Conservation (phyloP, 2,888 invertebrate genomes). For the Amphipyra berbera region DNA sequence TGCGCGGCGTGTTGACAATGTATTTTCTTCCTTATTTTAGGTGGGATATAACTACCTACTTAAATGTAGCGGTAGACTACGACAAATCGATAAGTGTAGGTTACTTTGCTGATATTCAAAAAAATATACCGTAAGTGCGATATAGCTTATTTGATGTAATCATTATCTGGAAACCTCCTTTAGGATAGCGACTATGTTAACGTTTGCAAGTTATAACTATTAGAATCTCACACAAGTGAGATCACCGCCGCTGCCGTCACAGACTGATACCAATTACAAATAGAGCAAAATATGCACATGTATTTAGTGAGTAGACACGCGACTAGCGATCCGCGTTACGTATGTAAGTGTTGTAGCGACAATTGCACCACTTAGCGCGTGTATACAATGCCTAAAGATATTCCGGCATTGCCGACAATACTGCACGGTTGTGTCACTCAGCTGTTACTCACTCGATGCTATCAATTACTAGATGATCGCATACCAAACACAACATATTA, state of each 20-base stretch:
- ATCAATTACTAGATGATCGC: slow-evolving; percentile 34
- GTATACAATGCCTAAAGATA: slow-evolving; percentile 54
- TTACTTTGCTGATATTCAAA: too few species aligned
- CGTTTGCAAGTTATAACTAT: too few species aligned
- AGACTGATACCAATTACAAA: slow-evolving; percentile 44
- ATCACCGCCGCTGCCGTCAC: slow-evolving; percentile 19
- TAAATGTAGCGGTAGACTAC: too few species aligned
- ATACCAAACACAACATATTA: slow-evolving; percentile 1
- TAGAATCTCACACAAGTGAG: slow-evolving; percentile 14
- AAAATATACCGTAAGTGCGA: too few species aligned
- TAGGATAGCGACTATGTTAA: too few species aligned
- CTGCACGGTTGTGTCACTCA: slow-evolving; percentile 46
- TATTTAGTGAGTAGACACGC: slow-evolving; percentile 20
- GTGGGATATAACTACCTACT: too few species aligned
- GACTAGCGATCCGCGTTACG: slow-evolving; percentile 20
- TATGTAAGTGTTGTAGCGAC: slow-evolving; percentile 46
- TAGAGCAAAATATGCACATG: slow-evolving; percentile 40
- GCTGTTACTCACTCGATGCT: slow-evolving; percentile 35
- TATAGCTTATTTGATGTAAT: too few species aligned
- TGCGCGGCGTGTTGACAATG: too few species aligned
- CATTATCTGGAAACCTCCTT: too few species aligned
- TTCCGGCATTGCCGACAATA: slow-evolving; percentile 29
- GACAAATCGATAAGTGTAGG: too few species aligned
- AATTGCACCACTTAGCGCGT: slow-evolving; percentile 63
- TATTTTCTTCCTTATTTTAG: too few species aligned